These are phyloP conservation scores for Mycalesis mineus DNA, from an alignment of 2,888 invertebrate genomes.

Conservation along the genomic window DNA sequence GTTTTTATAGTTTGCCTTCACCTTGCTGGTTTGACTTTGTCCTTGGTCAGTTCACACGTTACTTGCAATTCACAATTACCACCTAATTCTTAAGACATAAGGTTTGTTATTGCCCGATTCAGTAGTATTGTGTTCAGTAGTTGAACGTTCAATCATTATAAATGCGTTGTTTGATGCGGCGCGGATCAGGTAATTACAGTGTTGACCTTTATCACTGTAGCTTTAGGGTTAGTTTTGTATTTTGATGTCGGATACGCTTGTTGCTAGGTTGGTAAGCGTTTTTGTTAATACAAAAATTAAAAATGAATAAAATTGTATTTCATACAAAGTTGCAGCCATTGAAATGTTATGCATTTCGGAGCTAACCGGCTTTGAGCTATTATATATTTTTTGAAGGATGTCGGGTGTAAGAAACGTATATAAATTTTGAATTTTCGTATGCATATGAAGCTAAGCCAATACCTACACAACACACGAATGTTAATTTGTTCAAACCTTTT, in stretches of 20 bases:
- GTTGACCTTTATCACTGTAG: slow-evolving; percentile 12
- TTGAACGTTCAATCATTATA: slow-evolving; percentile 29
- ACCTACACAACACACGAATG: too few relatives aligned
- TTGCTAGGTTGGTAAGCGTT: background rate
- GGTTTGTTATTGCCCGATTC: slow-evolving; percentile 29
- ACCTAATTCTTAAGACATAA: slow-evolving; percentile 27
- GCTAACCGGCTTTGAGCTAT: too few relatives aligned
- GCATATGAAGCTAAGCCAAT: too few relatives aligned
- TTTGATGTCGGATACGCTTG: background rate
- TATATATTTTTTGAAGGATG: too few relatives aligned
- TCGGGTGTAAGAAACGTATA: too few relatives aligned
- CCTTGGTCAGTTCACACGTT: slow-evolving; percentile 51
- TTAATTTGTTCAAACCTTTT: too few relatives aligned
- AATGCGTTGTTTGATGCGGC: slow-evolving; percentile 14
- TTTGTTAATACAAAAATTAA: background rate
- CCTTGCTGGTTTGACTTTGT: slow-evolving; percentile 55
- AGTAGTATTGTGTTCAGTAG: slow-evolving; percentile 9
- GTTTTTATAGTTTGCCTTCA: slow-evolving; percentile 56
- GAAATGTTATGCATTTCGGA: too few relatives aligned
- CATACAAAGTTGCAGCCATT: too few relatives aligned
- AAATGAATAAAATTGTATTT: too few relatives aligned
- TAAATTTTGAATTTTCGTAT: too few relatives aligned
- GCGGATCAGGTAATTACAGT: slow-evolving; percentile 7
- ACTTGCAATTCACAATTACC: slow-evolving; percentile 26
- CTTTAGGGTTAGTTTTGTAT: slow-evolving; percentile 14